A percentile compares a stretch with the other conserved stretches of the same genome.
Conservation (phyloP, 2,797 vertebrate species). For the Yasuhikotakia modesta region DNA sequence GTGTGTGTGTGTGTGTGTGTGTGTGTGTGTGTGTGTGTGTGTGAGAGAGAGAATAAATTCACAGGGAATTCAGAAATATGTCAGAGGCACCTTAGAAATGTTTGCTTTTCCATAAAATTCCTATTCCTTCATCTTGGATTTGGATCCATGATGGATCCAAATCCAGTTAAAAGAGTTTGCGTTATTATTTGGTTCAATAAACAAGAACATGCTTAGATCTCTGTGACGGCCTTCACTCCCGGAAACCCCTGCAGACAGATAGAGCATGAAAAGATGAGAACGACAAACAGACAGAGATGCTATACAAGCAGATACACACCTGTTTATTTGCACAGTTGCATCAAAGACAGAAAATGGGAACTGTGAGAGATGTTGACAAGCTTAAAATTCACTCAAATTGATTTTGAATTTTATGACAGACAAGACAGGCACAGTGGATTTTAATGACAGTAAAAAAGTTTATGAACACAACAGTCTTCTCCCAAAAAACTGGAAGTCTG, state of each 20-base stretch:
- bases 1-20: no score
- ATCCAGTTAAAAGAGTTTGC: conserved; percentile 52
- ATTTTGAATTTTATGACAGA: conserved; percentile 8
- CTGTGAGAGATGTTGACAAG: conserved; percentile 25
- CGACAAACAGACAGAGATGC: conserved; percentile 21
- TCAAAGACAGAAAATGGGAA: conserved; percentile 35
- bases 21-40: no score
- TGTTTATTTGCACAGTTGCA: conserved; percentile 50
- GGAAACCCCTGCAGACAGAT: conserved; percentile 22
- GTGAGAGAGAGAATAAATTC: no score
- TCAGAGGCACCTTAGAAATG: conserved; percentile 35
- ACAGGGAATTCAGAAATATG: conserved; percentile 44
- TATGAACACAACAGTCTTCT: background rate
- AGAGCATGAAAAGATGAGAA: conserved; percentile 25
- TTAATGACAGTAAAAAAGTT: conserved; percentile 6
- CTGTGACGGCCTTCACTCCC: conserved; percentile 49
- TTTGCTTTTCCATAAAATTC: conserved; percentile 40
- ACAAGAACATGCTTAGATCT: conserved; percentile 50
- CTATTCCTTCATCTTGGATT: conserved; percentile 42
- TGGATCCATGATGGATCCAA: no score
- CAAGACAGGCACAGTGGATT: background rate
- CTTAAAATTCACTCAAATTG: conserved; percentile 29
- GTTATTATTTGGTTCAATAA: conserved; percentile 58
- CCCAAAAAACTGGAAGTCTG: background rate
- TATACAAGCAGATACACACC: conserved; percentile 41